Base-by-base conservation (phyloP, 2,888 invertebrate genomes). In the Macrosoma leucophasiata region DNA sequence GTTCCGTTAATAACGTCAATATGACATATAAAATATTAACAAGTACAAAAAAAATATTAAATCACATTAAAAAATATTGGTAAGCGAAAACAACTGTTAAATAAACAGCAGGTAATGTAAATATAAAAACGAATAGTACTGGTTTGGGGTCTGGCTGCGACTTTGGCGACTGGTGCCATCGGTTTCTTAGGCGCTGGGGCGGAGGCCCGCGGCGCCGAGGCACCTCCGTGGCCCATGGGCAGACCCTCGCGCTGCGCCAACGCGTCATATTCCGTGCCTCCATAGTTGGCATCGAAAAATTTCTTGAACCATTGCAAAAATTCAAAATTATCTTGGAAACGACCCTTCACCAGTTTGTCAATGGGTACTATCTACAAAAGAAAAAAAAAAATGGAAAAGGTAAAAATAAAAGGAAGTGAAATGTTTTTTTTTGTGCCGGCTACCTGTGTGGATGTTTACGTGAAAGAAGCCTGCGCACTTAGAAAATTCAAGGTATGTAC, bases 281-380 rank as follows among this genome's bases (percentile, higher is more conserved):
- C 92, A 87, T 96, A 97, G 89, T 99, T 99, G 62, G 97, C 97
- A 86, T 98, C 98, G 86, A 97, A 98, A 87, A 98, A 98, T 84
- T 97, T 97, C 90, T 98, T 98, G 90, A 98, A 98, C 98, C 98
- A 98, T 88, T 98, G 98, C 62, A 98, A 92, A 87, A 98, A 98
- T 85, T 98, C 98, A 90, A 98, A 98, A 88, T 98, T 98, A 89
- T 98, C 98, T 90, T 98, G 98, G 87, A 98, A 98, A 62, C 96
- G 92, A 78, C 96, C 97, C 88, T 97, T 98, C 79, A 97, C 95
- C 88, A 98, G 89, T 85, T 88, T 92, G 87, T 96, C 96, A 73
- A 96, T 94, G 57, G 95, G 93, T 70, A 96, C 93, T 78, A 94
- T 93, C 95, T 96, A 89, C 68, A 86, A 86, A 81, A 76, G 69